Evolutionary conservation across 2,113 vertebrate species (phyloP).

Genomic region (Pagrus major): DNA sequence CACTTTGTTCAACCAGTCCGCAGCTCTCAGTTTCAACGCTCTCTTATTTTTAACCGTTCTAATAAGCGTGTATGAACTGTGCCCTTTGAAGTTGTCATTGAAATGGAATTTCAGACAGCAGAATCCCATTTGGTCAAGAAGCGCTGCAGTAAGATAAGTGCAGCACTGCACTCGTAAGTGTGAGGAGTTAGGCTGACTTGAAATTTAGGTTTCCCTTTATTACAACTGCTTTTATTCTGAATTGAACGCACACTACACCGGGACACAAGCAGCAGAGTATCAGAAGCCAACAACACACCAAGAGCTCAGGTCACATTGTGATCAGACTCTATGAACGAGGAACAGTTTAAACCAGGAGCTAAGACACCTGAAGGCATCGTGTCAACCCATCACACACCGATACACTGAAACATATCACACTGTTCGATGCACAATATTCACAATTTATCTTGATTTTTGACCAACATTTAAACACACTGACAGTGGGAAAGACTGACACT

Average conservation of each 20-base stretch:
- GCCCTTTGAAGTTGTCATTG: constrained; percentile 36
- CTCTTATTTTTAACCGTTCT: constrained; percentile 62
- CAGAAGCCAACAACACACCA: not conserved
- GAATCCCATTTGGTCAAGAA: constrained; percentile 27
- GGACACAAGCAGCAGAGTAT: not conserved
- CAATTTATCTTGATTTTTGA: not conserved
- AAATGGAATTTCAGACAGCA: constrained; percentile 40
- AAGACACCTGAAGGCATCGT: too few relatives aligned
- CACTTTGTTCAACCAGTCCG: constrained; percentile 17
- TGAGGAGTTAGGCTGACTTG: too few relatives aligned
- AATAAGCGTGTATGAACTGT: constrained; percentile 36
- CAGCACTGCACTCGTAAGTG: not conserved
- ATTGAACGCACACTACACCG: not conserved
- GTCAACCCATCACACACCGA: not conserved
- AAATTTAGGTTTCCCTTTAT: too few relatives aligned
- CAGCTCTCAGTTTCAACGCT: constrained; percentile 18
- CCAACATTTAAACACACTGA: not conserved
- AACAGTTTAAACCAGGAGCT: not conserved
- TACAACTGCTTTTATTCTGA: not conserved
- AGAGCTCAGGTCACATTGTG: not conserved
- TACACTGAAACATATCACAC: not conserved
- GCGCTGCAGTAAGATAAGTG: not conserved
- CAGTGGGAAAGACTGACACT: not conserved
- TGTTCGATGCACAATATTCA: not conserved
- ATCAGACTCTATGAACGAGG: not conserved